These are phyloP conservation scores for Alsophila aescularia DNA, from an alignment of 2,888 invertebrate genomes.

Conservation along the genomic window DNA sequence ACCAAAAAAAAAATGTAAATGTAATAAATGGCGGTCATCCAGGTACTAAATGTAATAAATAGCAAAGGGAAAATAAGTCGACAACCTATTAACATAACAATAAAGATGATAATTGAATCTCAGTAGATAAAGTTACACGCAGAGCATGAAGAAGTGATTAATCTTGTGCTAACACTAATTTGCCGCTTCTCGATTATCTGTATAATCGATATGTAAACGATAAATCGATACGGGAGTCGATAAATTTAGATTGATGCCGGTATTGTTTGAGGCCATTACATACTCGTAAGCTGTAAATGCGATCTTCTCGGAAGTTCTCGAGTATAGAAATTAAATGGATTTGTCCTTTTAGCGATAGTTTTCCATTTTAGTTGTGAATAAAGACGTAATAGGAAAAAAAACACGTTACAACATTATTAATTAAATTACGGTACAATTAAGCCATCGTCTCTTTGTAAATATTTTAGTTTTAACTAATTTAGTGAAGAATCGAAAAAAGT, in stretches of 20 bases:
- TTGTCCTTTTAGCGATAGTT: neutral
- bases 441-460: too few relatives aligned
- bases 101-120: neutral
- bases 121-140: neutral
- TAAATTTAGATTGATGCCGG: neutral
- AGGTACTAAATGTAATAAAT: constrained; percentile 5
- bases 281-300: neutral
- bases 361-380: too few relatives aligned
- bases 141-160: neutral
- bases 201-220: constrained; percentile 1
- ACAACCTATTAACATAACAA: constrained; percentile 3
- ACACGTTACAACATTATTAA: too few relatives aligned
- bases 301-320: neutral
- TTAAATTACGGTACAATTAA: too few relatives aligned
- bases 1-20: too few relatives aligned
- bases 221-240: constrained; percentile 1
- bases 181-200: neutral
- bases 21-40: too few relatives aligned
- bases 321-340: neutral
- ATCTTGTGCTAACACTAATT: constrained; percentile 2
- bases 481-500: too few relatives aligned
- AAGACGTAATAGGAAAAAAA: too few relatives aligned
- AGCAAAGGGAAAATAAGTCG: constrained; percentile 2
- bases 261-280: constrained; percentile 7
- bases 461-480: too few relatives aligned